Base-by-base conservation (phyloP, 2,888 invertebrate genomes). In the Corbicula japonica region DNA sequence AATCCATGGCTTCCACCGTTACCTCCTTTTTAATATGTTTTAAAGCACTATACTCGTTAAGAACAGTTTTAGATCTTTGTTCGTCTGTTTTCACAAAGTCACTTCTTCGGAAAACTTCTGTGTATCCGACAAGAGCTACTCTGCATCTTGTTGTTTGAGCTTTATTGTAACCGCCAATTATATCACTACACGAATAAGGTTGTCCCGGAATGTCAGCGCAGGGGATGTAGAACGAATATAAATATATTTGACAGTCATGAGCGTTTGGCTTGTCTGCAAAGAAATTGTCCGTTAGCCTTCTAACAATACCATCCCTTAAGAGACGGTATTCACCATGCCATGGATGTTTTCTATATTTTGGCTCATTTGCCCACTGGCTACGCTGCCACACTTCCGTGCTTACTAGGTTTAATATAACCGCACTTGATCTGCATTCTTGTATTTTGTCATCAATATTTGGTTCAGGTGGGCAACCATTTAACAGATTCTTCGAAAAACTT, bases 241-340 rank as follows among this genome's bases (percentile, higher is more conserved):
- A 26, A n/a, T 50, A 50, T n/a, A 50, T 28, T 28, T 21, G 10
- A 23, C 50, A 50, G 8, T 23, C 6, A 50, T 5, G n/a, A 21
- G 18, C 21, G 4, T 12, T 21, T 5, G n/a, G n/a, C 5, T 46
- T 46, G 5, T 23, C 26, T n/a, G 6, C 15, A 2, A 26, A 10
- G 28, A 50, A 50, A 50, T 50, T 50, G 4, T 50, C 23, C 6
- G 28, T 26, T 15, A 50, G 50, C 26, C 26, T 15, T 23, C 28
- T 3, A 26, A 50, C 28, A 4, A 23, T 23, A 50, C 50, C 50
- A 15, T 50, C 50, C 23, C 28, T 50, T 50, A 50, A 2, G 26
- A 50, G 26, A 8, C 6, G 23, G 28, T 50, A 23, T 15, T 50
- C 50, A 8, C 50, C 50, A 50, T 50, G 50, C 50, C 50, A 50